Conservation (phyloP, 30 jellyfish, hydroid and myxozoan genomes). For the Turritopsis dohrnii region DNA sequence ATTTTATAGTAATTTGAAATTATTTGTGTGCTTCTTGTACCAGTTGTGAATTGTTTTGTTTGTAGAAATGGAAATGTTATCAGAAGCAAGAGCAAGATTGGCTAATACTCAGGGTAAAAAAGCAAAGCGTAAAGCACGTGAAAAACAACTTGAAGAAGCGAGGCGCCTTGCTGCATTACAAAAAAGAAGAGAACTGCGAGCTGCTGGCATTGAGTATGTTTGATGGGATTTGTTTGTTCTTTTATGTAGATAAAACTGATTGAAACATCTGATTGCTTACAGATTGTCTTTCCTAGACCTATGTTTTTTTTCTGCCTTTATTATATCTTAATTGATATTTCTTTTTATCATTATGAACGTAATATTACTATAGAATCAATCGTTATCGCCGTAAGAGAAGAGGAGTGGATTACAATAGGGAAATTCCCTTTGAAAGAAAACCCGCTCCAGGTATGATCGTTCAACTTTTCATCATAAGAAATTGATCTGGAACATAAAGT, state of each 20-base stretch:
- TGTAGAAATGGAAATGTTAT: conserved; percentile 93
- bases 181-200: conserved; percentile 91
- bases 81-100: conserved; percentile 99
- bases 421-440: conserved; percentile 95
- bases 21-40: too few species aligned
- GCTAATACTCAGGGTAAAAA: conserved; percentile 99
- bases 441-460: conserved; percentile 98
- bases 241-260: not conserved
- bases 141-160: conserved; percentile 98
- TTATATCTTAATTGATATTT: not conserved
- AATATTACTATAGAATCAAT: conserved; percentile 44
- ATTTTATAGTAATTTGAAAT: not conserved
- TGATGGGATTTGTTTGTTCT: not conserved
- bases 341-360: not conserved
- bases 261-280: too few species aligned
- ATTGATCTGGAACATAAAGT: too few species aligned
- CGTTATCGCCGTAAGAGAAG: conserved; percentile 77
- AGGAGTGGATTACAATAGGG: conserved; percentile 92
- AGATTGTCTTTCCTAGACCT: too few species aligned
- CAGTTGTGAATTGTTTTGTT: not conserved
- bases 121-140: conserved; percentile 99
- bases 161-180: conserved; percentile 94
- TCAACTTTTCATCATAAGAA: too few species aligned
- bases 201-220: conserved; percentile 98
- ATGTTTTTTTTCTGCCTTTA: not conserved